Evolutionary conservation across 2,797 vertebrate genomes (phyloP).

Genomic region (Xerus rutilus): DNA sequence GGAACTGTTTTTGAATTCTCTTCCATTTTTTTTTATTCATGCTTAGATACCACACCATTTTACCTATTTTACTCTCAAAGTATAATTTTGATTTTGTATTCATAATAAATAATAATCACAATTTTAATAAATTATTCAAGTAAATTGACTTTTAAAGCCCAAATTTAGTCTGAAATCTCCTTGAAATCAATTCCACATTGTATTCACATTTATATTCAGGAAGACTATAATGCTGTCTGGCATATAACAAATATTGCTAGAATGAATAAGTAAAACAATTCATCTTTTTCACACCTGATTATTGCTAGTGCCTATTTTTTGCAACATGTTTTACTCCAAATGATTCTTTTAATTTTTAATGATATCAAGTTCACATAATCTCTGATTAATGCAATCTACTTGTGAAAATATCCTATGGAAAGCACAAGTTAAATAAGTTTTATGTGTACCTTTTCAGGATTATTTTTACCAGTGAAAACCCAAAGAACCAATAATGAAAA

Average conservation of each 20-base stretch:
- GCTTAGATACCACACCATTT: neutral
- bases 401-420: neutral
- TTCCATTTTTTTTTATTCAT: neutral
- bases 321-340: neutral
- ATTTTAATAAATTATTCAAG: neutral
- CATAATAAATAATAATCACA: neutral
- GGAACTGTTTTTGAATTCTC: neutral
- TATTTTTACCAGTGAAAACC: neutral
- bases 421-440: neutral
- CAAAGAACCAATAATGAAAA: neutral
- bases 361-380: neutral
- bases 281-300: neutral
- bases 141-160: neutral
- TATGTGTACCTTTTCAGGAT: neutral
- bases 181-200: neutral
- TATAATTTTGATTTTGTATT: neutral
- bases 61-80: neutral
- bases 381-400: neutral
- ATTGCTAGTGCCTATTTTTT: neutral
- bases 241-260: neutral
- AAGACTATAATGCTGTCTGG: neutral
- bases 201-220: neutral
- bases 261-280: neutral
- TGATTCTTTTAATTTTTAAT: neutral
- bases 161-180: neutral